Evolutionary conservation across 2,113 vertebrate genomes (phyloP), one percentile per base, ranked within the genome.

Genomic region (Catharus fuscescens): DNA sequence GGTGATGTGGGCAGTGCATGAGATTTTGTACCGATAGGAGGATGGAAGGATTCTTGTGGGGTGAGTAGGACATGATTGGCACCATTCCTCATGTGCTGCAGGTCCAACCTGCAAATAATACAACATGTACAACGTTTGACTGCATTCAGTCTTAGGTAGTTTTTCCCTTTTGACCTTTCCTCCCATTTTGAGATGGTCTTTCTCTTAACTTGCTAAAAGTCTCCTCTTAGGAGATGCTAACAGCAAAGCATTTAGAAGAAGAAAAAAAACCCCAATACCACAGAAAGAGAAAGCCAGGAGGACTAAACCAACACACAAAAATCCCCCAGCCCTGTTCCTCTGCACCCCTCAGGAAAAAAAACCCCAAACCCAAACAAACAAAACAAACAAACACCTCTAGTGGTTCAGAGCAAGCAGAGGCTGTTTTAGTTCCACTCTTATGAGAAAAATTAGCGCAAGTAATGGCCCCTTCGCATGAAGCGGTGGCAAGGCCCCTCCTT

Each of bases 371-470:
- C 17, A 26, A 24, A 0, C 20, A 69, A 53, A 21, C 23, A 18
- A 42, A 32, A 3, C 40, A 36, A 74, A 34, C 32, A 36, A 74
- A 38, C 31, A 64, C 83, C 45, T 80, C 86, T 69, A 50, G 74
- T 64, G 59, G 78, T 87, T 94, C 72, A 40, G 26, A 88, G 69
- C 0, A 3, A 96, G 53, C 12, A 1, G 45, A 91, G 32, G 24
- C 70, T 86, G 56, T 21, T 80, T 72, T 86, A 92, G 74, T 93
- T 95, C 42, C 3, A 34, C 66, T 93, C 72, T 44, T 48, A 57
- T 0, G 50, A 90, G 80, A 91, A 96, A 91, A 83, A 83, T 74
- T 53, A 94, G 91, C 76, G 45, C 73, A 69, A 89, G 69, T 38
- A 88, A 71, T 50, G 65, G 86, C 60, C 78, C 61, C 71, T 92